Evolutionary conservation across 2,797 vertebrate genomes (phyloP).

Genomic region (Falco rusticolus): DNA sequence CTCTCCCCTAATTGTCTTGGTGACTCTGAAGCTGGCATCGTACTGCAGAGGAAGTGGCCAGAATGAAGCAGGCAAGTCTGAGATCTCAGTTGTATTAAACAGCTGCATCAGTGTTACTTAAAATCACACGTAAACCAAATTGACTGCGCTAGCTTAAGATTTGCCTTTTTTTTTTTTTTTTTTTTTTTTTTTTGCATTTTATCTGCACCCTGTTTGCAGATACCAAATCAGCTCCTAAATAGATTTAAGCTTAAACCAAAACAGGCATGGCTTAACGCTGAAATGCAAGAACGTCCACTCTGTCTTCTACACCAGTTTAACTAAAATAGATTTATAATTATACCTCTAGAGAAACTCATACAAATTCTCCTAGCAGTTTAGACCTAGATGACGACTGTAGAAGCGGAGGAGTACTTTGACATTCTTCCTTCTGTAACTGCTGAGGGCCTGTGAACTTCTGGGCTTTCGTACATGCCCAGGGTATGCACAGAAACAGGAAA

Average conservation of each 20-base stretch:
- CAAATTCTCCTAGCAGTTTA: not conserved
- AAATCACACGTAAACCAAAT: not conserved
- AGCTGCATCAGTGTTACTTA: not conserved
- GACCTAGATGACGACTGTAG: not conserved
- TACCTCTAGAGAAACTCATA: not conserved
- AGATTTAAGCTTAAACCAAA: conserved; percentile 15
- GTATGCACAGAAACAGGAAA: not conserved
- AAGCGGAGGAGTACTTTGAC: not conserved
- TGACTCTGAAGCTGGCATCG: not conserved
- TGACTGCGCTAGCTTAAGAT: not conserved
- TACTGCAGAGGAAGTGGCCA: not conserved
- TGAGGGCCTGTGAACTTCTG: not conserved
- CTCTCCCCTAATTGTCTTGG: not conserved
- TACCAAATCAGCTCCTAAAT: not conserved
- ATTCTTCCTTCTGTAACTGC: not conserved
- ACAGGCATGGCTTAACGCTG: not conserved
- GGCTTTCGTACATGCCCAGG: not conserved
- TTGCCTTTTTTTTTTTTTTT: no score
- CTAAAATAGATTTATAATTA: not conserved
- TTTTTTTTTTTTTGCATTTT: no score
- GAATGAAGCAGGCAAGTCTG: not conserved
- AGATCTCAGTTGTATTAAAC: not conserved
- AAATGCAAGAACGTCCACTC: not conserved
- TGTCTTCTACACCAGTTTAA: not conserved
- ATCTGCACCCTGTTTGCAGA: not conserved